Evolutionary conservation across 2,797 vertebrate species (phyloP).

Genomic region (Zenarchopterus dispar): DNA sequence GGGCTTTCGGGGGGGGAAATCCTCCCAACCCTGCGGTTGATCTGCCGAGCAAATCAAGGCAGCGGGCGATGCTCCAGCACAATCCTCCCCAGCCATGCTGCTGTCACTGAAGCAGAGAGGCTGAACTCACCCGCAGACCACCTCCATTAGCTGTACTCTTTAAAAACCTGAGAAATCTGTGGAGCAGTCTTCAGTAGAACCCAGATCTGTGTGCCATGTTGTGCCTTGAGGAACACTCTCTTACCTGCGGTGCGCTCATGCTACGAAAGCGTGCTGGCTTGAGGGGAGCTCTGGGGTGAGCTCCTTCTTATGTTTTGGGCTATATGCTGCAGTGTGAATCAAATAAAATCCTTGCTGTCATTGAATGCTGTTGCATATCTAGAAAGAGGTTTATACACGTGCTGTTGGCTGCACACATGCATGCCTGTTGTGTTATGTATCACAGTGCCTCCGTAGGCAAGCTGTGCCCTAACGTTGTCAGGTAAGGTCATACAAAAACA

Average conservation of each 20-base stretch:
- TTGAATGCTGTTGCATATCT: background rate
- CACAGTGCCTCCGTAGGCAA: conserved; percentile 38
- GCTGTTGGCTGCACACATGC: conserved; percentile 13
- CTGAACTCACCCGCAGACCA: conserved; percentile 46
- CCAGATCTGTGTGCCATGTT: conserved; percentile 41
- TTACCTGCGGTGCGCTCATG: conserved; percentile 30
- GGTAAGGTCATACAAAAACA: conserved; percentile 76
- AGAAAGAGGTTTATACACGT: background rate
- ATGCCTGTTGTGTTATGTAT: conserved; percentile 42
- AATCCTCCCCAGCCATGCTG: conserved; percentile 51
- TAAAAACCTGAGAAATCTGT: conserved; percentile 33
- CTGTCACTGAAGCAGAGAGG: conserved; percentile 52
- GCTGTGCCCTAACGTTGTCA: conserved; percentile 64
- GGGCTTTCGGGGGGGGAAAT: conserved; percentile 68
- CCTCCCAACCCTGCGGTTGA: conserved; percentile 59
- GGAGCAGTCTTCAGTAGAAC: conserved; percentile 31
- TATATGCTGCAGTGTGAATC: background rate
- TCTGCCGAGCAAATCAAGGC: conserved; percentile 70
- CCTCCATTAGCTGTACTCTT: conserved; percentile 17
- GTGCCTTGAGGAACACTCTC: conserved; percentile 33
- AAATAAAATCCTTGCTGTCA: background rate
- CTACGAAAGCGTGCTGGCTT: conserved; percentile 32
- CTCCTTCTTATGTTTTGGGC: conserved; percentile 25
- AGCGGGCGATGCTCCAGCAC: conserved; percentile 54
- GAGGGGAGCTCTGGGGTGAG: conserved; percentile 11